These are phyloP conservation scores for Tetragnatha montana DNA, from an alignment of 2,888 invertebrate species.

Conservation along the genomic window DNA sequence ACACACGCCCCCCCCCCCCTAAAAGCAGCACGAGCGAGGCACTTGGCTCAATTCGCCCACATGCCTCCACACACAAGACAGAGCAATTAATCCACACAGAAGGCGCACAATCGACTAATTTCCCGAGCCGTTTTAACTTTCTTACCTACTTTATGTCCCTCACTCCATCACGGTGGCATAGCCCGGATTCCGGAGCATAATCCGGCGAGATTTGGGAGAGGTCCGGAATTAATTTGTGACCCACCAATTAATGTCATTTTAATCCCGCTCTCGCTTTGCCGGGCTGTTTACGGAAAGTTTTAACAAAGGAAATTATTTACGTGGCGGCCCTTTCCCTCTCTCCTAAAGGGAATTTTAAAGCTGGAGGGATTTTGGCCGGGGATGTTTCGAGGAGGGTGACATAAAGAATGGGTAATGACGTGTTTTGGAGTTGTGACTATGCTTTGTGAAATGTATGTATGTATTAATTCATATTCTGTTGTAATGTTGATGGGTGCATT, in stretches of 20 bases:
- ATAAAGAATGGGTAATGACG: conserved; percentile 45
- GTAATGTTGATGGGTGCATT: too few relatives aligned
- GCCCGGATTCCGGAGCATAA: conserved; percentile 20
- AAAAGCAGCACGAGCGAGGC: too few relatives aligned
- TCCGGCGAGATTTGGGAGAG: conserved; percentile 26
- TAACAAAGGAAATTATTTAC: conserved; percentile 30
- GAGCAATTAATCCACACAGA: conserved; percentile 16
- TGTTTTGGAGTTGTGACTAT: not conserved
- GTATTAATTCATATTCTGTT: too few relatives aligned
- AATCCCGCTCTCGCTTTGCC: conserved; percentile 20
- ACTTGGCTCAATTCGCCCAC: too few relatives aligned
- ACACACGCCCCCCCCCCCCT: too few relatives aligned
- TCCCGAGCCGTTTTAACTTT: conserved; percentile 6
- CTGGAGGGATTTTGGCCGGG: not conserved
- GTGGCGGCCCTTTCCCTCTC: not conserved
- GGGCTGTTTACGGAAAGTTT: not conserved
- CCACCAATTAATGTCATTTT: conserved; percentile 52
- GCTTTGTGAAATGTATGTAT: too few relatives aligned
- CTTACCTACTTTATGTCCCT: conserved; percentile 19
- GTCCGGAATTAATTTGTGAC: conserved; percentile 29
- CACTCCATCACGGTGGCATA: conserved; percentile 27
- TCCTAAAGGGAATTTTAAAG: not conserved
- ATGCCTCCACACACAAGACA: not conserved
- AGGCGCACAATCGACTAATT: conserved; percentile 2
- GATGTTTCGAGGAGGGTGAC: not conserved